Conservation (phyloP, 2,113 vertebrate species). For the Centropristis striata region DNA sequence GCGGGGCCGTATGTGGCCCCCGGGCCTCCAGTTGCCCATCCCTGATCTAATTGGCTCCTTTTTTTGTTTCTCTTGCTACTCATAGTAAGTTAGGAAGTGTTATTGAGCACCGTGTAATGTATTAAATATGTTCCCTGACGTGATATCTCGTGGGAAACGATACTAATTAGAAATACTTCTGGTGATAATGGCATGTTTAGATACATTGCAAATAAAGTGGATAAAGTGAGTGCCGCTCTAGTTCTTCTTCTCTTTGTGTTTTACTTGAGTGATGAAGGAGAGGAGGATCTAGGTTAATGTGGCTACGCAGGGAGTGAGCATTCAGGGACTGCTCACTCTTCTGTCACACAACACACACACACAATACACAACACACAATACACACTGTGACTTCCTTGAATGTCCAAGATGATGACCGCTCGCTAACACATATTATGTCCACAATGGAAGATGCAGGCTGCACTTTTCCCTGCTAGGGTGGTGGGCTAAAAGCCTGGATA, state of each 20-base stretch:
- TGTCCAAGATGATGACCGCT: conserved; percentile 70
- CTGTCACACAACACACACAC: conserved; percentile 66
- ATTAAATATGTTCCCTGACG: conserved; percentile 75
- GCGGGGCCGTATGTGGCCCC: too few relatives aligned
- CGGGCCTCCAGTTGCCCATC: too few relatives aligned
- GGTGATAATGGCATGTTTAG: conserved; percentile 80
- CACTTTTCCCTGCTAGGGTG: conserved; percentile 81
- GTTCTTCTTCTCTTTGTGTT: conserved; percentile 78
- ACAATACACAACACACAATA: conserved; percentile 54
- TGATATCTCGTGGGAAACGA: conserved; percentile 73
- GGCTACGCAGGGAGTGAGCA: conserved; percentile 79
- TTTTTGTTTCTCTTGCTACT: conserved; percentile 36
- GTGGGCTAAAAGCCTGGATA: conserved; percentile 76
- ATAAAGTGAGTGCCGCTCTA: conserved; percentile 72
- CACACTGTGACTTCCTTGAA: conserved; percentile 64
- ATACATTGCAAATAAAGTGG: conserved; percentile 79
- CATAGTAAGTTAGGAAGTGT: conserved; percentile 56
- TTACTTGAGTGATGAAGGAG: conserved; percentile 77
- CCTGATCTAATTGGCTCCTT: conserved; percentile 32
- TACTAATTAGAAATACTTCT: conserved; percentile 80
- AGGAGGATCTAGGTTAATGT: conserved; percentile 83
- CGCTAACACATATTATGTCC: conserved; percentile 79
- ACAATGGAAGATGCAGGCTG: conserved; percentile 80
- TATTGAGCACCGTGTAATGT: conserved; percentile 52
- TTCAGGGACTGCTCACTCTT: conserved; percentile 80